These are phyloP conservation scores for Helicoverpa assulta DNA, from an alignment of 2,888 invertebrate species.

Conservation along the genomic window DNA sequence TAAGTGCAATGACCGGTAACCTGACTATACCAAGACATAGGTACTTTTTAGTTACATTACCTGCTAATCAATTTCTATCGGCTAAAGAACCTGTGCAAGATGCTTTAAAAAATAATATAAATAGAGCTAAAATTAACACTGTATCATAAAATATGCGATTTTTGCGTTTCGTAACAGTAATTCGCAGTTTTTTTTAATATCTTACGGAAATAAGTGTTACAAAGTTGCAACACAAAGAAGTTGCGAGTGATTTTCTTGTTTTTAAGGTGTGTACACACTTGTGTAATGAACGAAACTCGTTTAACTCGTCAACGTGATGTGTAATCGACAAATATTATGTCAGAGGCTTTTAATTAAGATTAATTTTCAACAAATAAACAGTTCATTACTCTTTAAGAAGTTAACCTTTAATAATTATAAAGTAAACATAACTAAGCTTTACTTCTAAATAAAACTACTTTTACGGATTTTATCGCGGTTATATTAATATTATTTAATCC, in stretches of 20 bases:
- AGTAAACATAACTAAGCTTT: background rate
- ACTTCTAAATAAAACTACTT: too few species aligned
- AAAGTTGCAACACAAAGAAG: slow-evolving; percentile 55
- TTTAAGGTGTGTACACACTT: slow-evolving; percentile 55
- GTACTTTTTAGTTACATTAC: background rate
- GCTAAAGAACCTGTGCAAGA: too few species aligned
- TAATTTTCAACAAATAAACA: background rate
- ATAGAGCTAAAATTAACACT: background rate
- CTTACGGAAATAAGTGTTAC: slow-evolving; percentile 62
- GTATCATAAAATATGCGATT: slow-evolving; percentile 38
- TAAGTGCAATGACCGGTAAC: slow-evolving; percentile 25
- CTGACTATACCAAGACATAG: background rate
- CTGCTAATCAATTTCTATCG: too few species aligned
- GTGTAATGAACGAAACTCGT: slow-evolving; percentile 49
- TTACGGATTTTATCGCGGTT: too few species aligned
- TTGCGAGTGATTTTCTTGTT: slow-evolving; percentile 48
- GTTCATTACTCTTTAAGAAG: too few species aligned
- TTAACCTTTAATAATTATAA: too few species aligned
- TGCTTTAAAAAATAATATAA: background rate
- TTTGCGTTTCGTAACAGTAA: slow-evolving; percentile 51
- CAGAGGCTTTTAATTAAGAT: background rate
- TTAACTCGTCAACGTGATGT: slow-evolving; percentile 36
- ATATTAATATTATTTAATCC: too few species aligned
- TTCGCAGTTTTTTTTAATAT: slow-evolving; percentile 55
- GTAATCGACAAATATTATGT: slow-evolving; percentile 11